Evolutionary conservation across 2,888 invertebrate genomes (phyloP), one percentile per base, ranked within the genome.

Genomic region (Scaeva pyrastri): DNA sequence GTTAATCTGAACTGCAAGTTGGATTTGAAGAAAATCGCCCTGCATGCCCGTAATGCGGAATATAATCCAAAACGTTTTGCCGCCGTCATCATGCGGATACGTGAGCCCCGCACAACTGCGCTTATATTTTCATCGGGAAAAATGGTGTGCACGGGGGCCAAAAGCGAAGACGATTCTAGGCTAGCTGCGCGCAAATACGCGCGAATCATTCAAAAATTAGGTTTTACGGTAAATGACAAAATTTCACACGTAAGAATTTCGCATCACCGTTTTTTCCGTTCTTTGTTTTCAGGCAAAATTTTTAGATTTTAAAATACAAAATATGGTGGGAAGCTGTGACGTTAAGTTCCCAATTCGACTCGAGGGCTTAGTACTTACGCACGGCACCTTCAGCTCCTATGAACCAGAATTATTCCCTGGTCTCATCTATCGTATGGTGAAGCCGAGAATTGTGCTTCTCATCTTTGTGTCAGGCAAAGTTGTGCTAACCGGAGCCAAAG

Each of bases 391-490:
- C 91, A 95, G 96, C 90, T 96, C 95, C 2, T 99, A 99, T 92
- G 99, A 99, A 93, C 99, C 99, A 0, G 99, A 99, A 93, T 94
- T 99, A 58, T 99, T 99, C 92, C 99, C 99, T 56, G 99, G 99
- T 88, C 95, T 99, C 55, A 98, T 99, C 89, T 99, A 99, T 92
- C 95, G 99, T 91, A 98, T 99, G 98, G 97, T 99, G 74, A 97
- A 98, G 92, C 99, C 99, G 8, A 96, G 98, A 90, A 97, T 99
- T 90, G 99, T 99, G 5, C 94, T 99, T 88, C 94, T 99, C 68
- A 99, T 99, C 90, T 99, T 99, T 93, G 99, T 99, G 5, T 99
- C 99, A 88, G 99, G 99, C 64, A 99, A 99, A 94, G 96, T 99
- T 84, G 99, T 99, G 16, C 94, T 99, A 88, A 99, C 99, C 88